Evolutionary conservation across 1,140 invertebrate species (phyloP).

Genomic region (Zaprionus kolodkinae): DNA sequence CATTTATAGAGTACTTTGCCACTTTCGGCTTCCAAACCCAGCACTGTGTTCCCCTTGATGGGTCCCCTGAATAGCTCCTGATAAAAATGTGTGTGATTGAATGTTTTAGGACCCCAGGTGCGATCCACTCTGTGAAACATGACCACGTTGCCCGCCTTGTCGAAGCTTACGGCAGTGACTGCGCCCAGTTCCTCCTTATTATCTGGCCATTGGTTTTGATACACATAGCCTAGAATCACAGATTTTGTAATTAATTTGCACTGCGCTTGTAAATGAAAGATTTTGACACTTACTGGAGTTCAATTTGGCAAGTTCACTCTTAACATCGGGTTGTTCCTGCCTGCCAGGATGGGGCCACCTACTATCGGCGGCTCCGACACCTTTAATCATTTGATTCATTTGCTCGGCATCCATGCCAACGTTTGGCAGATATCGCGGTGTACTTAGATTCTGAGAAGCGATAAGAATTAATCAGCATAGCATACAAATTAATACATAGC

Average conservation of each 20-base stretch:
- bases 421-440: constrained; percentile 61
- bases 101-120: constrained; percentile 89
- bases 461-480: constrained; percentile 20
- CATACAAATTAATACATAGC: constrained; percentile 13
- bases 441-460: constrained; percentile 58
- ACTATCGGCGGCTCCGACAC: constrained; percentile 46
- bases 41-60: constrained; percentile 90
- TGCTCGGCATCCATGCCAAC: constrained; percentile 53
- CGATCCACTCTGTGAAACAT: constrained; percentile 93
- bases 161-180: constrained; percentile 91
- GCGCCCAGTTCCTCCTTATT: constrained; percentile 88
- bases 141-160: constrained; percentile 89
- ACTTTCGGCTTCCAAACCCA: constrained; percentile 89
- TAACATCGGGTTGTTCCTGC: constrained; percentile 55
- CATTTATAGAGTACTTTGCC: constrained; percentile 90
- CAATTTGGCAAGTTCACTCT: constrained; percentile 74
- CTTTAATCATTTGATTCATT: constrained; percentile 78
- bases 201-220: constrained; percentile 85
- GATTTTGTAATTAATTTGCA: background rate
- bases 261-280: background rate
- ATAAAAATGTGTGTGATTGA: constrained; percentile 86
- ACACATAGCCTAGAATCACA: constrained; percentile 62
- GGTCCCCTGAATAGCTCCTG: constrained; percentile 87
- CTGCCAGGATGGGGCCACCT: constrained; percentile 68
- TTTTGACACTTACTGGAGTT: constrained; percentile 65